phyloP scores from a whole-genome alignment of 2,888 invertebrate genomes.

The Heliothis peltigera region DNA sequence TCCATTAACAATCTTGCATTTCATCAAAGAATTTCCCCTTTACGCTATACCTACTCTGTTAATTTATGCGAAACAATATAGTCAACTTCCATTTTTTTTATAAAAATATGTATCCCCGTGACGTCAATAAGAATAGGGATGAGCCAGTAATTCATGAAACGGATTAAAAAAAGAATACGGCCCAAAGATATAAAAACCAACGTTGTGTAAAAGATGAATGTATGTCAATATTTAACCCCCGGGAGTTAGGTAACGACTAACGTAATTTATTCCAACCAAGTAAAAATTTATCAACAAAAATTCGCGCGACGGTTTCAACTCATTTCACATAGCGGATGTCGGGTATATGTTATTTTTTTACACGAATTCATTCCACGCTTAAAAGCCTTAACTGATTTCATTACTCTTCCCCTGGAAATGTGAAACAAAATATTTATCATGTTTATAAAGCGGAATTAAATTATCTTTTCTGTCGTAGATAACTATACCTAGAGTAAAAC shows the following conservation, averaged over 20 bases:
- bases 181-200: constrained; percentile 11
- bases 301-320: constrained; percentile 38
- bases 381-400: constrained; percentile 54
- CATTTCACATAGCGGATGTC: constrained; percentile 47
- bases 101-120: constrained; percentile 4
- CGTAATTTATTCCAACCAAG: constrained; percentile 57
- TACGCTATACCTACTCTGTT: constrained; percentile 18
- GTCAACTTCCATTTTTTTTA: constrained; percentile 30
- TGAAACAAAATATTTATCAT: constrained; percentile 1
- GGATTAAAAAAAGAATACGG: constrained; percentile 27
- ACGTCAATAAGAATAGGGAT: constrained; percentile 11
- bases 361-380: constrained; percentile 33
- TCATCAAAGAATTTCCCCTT: constrained; percentile 31
- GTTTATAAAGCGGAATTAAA: constrained; percentile 24
- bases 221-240: constrained; percentile 46
- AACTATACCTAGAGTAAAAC: constrained; percentile 16
- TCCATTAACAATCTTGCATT: constrained; percentile 27
- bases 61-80: constrained; percentile 38
- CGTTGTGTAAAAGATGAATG: constrained; percentile 32
- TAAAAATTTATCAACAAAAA: constrained; percentile 56
- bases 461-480: constrained; percentile 31
- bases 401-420: constrained; percentile 37
- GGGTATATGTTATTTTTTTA: constrained; percentile 38
- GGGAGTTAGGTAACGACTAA: constrained; percentile 50
- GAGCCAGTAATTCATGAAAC: constrained; percentile 20